Evolutionary conservation across 2,113 vertebrate genomes (phyloP), one percentile per base, ranked within the genome.

Genomic region (Pheucticus melanocephalus): DNA sequence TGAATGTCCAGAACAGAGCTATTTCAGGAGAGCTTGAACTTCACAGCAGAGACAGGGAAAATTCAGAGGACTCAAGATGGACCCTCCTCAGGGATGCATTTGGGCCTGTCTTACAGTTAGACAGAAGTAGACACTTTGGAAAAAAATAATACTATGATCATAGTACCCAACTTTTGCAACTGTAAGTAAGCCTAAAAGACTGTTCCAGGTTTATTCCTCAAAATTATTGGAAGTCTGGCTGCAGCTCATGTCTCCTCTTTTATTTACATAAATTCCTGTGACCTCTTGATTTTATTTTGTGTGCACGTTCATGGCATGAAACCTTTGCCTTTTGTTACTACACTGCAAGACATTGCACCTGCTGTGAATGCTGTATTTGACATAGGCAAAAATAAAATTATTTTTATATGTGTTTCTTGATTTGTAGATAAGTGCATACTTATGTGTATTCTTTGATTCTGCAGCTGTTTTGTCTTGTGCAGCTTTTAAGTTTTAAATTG

Each of bases 161-260:
- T 21, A 28, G 23, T 56, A 22, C 7, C n/a, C 17, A 76, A 28
- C 9, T 80, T 89, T 69, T 24, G 18, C 9, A 48, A 39, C 8
- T 2, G 0, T 35, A 24, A 51, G 39, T 60, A 90, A 69, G 77
- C 51, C 33, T 39, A 25, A 56, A 47, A 35, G 33, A 37, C 5
- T 59, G 28, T 83, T 92, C 5, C 28, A 54, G 21, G 23, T 70
- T 75, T 35, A 15, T 77, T 77, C 30, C 17, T 87, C 60, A 76
- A 82, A 73, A 44, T 19, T 70, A 2, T 47, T 63, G 15, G 37
- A 78, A 86, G 12, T 50, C 57, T 78, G 47, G 19, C 72, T 83
- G 50, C 31, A 70, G 37, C 27, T 53, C 0, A 0, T 48, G 42
- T 33, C 4, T 2, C 8, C 12, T 82, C 12, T 31, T 87, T 82